Evolutionary conservation across 2,888 invertebrate genomes (phyloP), one percentile per base, ranked within the genome.

Genomic region (Toxonevra muliebris): DNA sequence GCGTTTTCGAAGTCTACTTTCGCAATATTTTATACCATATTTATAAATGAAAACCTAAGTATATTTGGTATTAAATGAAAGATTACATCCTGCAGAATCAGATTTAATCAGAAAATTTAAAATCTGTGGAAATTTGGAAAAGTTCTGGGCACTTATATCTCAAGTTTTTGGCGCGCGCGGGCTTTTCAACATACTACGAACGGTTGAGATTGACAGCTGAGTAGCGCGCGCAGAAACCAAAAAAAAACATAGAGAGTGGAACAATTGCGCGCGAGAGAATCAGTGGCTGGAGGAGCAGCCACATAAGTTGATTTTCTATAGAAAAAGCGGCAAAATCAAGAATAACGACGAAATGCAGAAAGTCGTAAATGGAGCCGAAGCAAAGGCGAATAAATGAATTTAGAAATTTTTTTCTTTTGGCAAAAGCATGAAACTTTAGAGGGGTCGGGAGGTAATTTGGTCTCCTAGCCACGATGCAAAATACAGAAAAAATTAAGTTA

Each of bases 161-260:
- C 17, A 15, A 19, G 66, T 73, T 78, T 82, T 78, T 83, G 82
- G 83, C 84, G 81, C 83, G 83, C 83, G 83, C 83, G 83, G 82
- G 82, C 73, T 76, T 76, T 74, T 76, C 69, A 77, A 76, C 61
- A 74, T 61, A 71, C 65, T 72, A 70, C 65, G 68, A 69, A 69
- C 76, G 77, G 78, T 77, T 71, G 69, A 72, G 40, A 52, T 69
- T 69, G 69, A 71, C 71, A 73, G 61, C 79, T 70, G 72, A 75
- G 77, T 68, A 71, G 76, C 75, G 74, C 74, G 76, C 74, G 74
- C 72, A 73, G 69, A 67, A 68, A 64, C 30, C 41, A 67, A 64
- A 65, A 40, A 57, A 57, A 15, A 19, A 42, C 52, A 52, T 41
- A 65, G 59, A 67, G 30, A 57, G 30, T 13, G 13, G 59, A 58